Base-by-base conservation (phyloP, 2,113 vertebrate species). In the Laticauda laticaudata region DNA sequence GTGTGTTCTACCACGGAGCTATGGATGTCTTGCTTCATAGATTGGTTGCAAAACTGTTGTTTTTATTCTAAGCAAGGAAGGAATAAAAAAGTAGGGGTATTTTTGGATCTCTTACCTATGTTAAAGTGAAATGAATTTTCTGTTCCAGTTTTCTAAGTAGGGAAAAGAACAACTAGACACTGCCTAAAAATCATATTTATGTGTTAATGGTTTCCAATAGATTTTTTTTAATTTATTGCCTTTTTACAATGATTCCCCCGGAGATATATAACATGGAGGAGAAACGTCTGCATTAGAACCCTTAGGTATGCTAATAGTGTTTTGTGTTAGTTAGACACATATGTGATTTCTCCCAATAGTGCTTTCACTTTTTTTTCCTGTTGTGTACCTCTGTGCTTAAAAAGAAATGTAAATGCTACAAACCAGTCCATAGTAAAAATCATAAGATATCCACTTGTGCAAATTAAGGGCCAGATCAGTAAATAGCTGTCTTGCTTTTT, bases 181-280 rank as follows among this genome's bases (percentile, higher is more conserved):
- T 97, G 91, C 93, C 95, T 97, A 94, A 97, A 93, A 97, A 87
- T 97, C 95, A 95, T 97, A 96, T 98, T 45, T 95, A 90, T 98
- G 97, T 97, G 96, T 94, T 96, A 90, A 95, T 96, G 95, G 95
- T 97, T 97, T 98, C 96, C 97, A 97, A 97, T 96, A 98, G 97
- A 97, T 95, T 98, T 97, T 97, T 97, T 97, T 98, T 98, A 98
- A 98, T 98, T 95, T 98, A 98, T 98, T 98, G 97, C 98, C 98
- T 98, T 96, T 98, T 98, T 97, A 97, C 97, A 97, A 98, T 98
- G 97, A 96, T 94, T 81, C 91, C 95, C 97, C 96, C 97, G 98
- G 98, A 98, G 98, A 97, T 98, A 98, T 98, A 97, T 98, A 97
- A 98, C 98, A 98, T 98, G 98, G 98, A 98, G 98, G 97, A 98